phyloP scores from a whole-genome alignment of 1,140 invertebrate species.

The Coenobita brevimanus region DNA sequence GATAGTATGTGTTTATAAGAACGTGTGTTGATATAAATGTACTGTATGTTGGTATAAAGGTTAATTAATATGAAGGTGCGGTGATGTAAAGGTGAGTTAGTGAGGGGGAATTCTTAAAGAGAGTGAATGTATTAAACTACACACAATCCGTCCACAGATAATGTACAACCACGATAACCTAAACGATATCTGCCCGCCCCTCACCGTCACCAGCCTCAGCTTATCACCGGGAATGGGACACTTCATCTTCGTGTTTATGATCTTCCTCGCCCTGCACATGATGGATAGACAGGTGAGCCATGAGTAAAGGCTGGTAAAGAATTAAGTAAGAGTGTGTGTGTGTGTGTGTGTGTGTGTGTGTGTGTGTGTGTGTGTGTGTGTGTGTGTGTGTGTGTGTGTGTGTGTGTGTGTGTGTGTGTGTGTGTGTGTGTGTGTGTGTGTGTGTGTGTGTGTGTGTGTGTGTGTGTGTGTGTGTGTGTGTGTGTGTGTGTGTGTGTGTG shows the following conservation, averaged over 20 bases:
- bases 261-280: constrained; percentile 80
- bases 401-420: background rate
- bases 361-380: background rate
- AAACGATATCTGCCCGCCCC: constrained; percentile 3
- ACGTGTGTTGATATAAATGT: too few relatives aligned
- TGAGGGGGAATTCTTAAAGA: background rate
- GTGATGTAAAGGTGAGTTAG: too few relatives aligned
- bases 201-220: constrained; percentile 74
- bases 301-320: too few relatives aligned
- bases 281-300: constrained; percentile 84
- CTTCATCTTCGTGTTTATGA: constrained; percentile 79
- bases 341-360: too few relatives aligned
- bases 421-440: too few relatives aligned
- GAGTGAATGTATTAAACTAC: background rate
- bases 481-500: too few relatives aligned
- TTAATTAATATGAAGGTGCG: too few relatives aligned
- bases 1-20: too few relatives aligned
- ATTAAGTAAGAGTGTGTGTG: too few relatives aligned
- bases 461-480: too few relatives aligned
- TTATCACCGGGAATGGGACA: constrained; percentile 33
- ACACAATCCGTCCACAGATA: background rate
- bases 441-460: too few relatives aligned
- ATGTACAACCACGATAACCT: constrained; percentile 32
- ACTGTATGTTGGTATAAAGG: too few relatives aligned
- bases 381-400: background rate